These are phyloP conservation scores for Emesis russula DNA, from an alignment of 2,888 invertebrate genomes.

Conservation along the genomic window DNA sequence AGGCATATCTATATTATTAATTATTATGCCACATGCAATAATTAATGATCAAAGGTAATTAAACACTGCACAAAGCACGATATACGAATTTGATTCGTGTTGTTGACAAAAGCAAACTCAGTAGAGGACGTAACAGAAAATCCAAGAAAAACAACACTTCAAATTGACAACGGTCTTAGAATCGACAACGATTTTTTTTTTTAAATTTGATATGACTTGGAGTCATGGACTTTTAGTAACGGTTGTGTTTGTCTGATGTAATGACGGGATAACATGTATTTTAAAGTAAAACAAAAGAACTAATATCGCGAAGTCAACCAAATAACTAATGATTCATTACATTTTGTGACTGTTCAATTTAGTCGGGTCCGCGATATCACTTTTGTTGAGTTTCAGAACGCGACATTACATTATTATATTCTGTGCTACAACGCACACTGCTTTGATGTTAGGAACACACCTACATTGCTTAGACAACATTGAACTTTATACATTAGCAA, in stretches of 20 bases:
- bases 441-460: constrained; percentile 66
- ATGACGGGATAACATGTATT: constrained; percentile 54
- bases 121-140: neutral
- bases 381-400: constrained; percentile 50
- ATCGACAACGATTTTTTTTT: constrained; percentile 19
- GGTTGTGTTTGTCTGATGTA: no score
- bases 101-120: constrained; percentile 31
- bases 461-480: constrained; percentile 82
- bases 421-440: constrained; percentile 77
- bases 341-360: no score
- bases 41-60: neutral
- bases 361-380: no score
- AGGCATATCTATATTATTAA: constrained; percentile 33
- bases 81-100: constrained; percentile 32
- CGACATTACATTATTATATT: constrained; percentile 50
- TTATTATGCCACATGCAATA: neutral
- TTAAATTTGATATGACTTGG: constrained; percentile 74
- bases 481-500: constrained; percentile 73
- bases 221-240: constrained; percentile 25
- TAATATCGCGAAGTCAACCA: no score
- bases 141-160: no score
- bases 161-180: no score
- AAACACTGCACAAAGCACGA: constrained; percentile 23
- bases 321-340: no score
- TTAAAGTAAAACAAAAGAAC: constrained; percentile 57